Evolutionary conservation across 2,113 vertebrate genomes (phyloP), one percentile per base, ranked within the genome.

Genomic region (Mormyrus iriodes): DNA sequence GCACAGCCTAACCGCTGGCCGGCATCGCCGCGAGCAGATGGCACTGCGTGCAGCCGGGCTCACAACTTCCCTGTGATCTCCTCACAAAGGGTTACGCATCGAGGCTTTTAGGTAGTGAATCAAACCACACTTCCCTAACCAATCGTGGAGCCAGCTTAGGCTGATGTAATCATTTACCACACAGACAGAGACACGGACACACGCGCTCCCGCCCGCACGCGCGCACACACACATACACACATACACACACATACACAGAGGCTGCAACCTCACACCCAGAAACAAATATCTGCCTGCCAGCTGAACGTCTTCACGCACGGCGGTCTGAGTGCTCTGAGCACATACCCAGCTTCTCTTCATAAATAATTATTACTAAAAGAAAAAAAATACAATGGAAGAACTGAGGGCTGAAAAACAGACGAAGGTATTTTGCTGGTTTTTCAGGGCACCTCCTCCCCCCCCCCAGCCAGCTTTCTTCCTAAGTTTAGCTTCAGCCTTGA

Each of bases 141-240:
- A 95, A 94, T 95, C 93, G 89, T 91, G 93, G 89, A 91, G 93
- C 94, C 91, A 92, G 92, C 93, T 91, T 90, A 86, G 92, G 94
- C 96, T 96, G 95, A 97, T 94, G 95, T 95, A 95, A 96, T 94
- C 90, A 88, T 94, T 94, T 95, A 93, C 94, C 95, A 95, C 94
- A 95, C 90, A 91, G 92, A 93, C 93, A 93, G 19, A 85, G 76
- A 86, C 19, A 82, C 73, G n/a, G 84, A 39, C 83, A 55, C 82
- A 49, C 86, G 55, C 69, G 42, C 86, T 0, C 87, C 65, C 19
- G 21, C 87, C n/a, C 35, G 69, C 46, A 24, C 31, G 19, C 86
- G 88, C 88, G 15, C 83, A 84, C 89, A 90, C 86, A 53, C 61
- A 46, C 89, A 88, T 53, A 42, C 24, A 49, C 90, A 73, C 21